Percentiles rank a stretch among this genome's conserved stretches.
phyloP scores from a whole-genome alignment of 2,797 vertebrate genomes.

The Spheniscus humboldti region DNA sequence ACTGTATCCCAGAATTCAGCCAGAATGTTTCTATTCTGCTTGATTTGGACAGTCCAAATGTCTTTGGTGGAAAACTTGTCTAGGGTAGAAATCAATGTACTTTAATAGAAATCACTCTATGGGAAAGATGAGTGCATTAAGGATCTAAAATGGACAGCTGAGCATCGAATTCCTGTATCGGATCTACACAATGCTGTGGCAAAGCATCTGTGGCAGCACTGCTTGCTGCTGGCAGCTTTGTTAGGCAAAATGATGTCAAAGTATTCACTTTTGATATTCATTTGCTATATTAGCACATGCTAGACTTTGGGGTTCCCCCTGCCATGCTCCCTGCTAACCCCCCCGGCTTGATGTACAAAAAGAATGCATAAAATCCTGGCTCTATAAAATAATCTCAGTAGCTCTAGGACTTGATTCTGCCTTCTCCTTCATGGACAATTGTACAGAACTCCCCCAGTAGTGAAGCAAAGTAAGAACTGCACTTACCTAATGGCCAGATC shows the following conservation, averaged over 20 bases:
- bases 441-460: not conserved
- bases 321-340: too few species aligned
- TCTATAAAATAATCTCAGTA: not conserved
- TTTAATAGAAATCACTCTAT: not conserved
- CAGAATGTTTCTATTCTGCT: not conserved
- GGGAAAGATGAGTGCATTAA: not conserved
- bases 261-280: not conserved
- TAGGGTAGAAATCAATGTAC: not conserved
- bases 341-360: not conserved
- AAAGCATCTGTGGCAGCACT: not conserved
- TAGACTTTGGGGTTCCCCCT: not conserved
- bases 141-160: not conserved
- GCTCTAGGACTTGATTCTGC: not conserved
- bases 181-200: not conserved
- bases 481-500: not conserved
- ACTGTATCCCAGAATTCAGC: not conserved
- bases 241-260: not conserved
- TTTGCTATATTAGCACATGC: not conserved
- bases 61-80: not conserved
- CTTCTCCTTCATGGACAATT: not conserved
- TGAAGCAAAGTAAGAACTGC: not conserved
- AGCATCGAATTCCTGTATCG: not conserved
- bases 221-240: not conserved
- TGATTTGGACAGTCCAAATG: not conserved
- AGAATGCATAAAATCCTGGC: not conserved